Base-by-base conservation (phyloP, 2,888 invertebrate species). In the Cryptophagus acutangulus region DNA sequence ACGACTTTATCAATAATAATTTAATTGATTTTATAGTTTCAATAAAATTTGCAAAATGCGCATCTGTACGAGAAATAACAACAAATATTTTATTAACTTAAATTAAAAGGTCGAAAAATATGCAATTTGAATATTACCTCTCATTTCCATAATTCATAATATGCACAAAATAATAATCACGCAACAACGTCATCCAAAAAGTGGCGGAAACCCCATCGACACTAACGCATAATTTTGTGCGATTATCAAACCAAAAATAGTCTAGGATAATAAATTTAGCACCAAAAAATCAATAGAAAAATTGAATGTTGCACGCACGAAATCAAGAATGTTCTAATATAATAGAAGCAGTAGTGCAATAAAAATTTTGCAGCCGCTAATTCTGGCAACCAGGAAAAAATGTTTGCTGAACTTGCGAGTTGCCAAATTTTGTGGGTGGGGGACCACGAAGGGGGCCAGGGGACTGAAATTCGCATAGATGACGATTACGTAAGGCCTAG, bases 331-430 rank as follows among this genome's bases (percentile, higher is more conserved):
- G n/a, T n/a, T n/a, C n/a, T n/a, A n/a, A n/a, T n/a, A n/a, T n/a
- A n/a, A n/a, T n/a, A n/a, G n/a, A 43, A 46, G 13, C 31, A 31
- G 46, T 45, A 15, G 43, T 57, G 56, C 55, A 52, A 55, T 55
- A 55, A 8, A 3, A 54, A 57, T 63, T 63, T 61, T 59, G 63
- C 66, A 62, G 63, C 60, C 63, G 62, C 65, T 66, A 67, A 65
- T 67, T 66, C 66, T 63, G 65, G 64, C 62, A 67, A 67, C 66
- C 67, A 67, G 67, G 67, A 67, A 69, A 67, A 66, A 67, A 66
- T 65, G 60, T 61, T 55, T 54, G 58, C 52, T 55, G 58, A 59
- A 58, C 57, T 59, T 58, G 58, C 65, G 61, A 62, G 58, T 65
- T 65, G 66, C 66, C 65, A 64, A 66, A 66, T 15, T 31, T 60